These are phyloP conservation scores for Nomada goodeniana DNA, from an alignment of 2,888 invertebrate species.

Conservation along the genomic window DNA sequence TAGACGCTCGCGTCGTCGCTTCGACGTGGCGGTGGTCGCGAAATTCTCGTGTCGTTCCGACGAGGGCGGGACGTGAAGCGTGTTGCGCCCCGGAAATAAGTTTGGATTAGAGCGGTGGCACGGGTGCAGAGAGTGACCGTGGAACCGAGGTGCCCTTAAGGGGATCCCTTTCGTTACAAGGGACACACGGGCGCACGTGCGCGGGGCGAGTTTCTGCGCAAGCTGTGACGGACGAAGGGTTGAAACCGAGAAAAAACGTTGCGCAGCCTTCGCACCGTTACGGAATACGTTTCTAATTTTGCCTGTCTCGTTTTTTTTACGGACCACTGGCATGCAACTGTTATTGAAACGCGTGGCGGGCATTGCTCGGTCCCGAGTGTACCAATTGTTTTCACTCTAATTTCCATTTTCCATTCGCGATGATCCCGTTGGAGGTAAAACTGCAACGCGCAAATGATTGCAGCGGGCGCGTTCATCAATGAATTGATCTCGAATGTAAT, in stretches of 20 bases:
- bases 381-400: too few species aligned
- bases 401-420: too few species aligned
- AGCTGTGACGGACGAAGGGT: not conserved
- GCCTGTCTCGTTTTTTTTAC: too few species aligned
- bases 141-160: not conserved
- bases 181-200: not conserved
- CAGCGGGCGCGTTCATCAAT: too few species aligned
- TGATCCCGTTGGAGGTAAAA: too few species aligned
- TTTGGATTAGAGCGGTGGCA: conserved; percentile 16
- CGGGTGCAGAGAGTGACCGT: not conserved
- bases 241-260: not conserved
- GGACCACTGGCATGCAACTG: too few species aligned
- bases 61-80: not conserved
- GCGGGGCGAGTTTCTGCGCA: not conserved
- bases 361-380: too few species aligned
- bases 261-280: not conserved
- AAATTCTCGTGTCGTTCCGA: not conserved
- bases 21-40: not conserved
- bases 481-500: too few species aligned
- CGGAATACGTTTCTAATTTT: too few species aligned
- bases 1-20: not conserved
- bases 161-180: not conserved
- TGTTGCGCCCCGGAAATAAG: conserved; percentile 9
- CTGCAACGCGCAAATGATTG: too few species aligned
- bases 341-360: too few species aligned